A percentile compares a stretch with the other conserved stretches of the same genome.
Conservation (phyloP, 1,140 invertebrate species). For the Homarus americanus region DNA sequence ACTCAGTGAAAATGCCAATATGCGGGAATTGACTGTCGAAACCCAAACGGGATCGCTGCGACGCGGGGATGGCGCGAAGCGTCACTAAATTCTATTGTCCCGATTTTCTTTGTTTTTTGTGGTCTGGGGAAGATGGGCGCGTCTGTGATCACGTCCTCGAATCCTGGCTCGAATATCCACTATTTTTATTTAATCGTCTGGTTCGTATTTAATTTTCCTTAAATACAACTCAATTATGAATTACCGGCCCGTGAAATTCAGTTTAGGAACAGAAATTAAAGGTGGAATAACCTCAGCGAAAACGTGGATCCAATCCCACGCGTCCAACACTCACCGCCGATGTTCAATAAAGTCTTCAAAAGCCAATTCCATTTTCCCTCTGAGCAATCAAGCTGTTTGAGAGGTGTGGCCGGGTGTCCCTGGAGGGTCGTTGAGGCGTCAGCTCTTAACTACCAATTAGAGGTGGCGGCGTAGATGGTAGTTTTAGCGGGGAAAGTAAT, state of each 20-base stretch:
- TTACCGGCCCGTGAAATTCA: no score
- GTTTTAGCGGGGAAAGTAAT: slow-evolving; percentile 36
- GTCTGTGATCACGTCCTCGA: no score
- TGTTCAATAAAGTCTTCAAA: slow-evolving; percentile 9
- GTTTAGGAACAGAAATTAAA: no score
- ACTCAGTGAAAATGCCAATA: slow-evolving; percentile 59
- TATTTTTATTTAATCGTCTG: no score
- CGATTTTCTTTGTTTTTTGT: slow-evolving; percentile 35
- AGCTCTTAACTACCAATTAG: slow-evolving; percentile 64
- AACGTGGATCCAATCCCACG: no score
- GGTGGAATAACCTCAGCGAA: no score
- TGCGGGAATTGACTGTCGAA: slow-evolving; percentile 60
- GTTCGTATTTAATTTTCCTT: no score
- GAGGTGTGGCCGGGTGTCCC: slow-evolving; percentile 48
- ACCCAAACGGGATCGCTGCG: slow-evolving; percentile 32
- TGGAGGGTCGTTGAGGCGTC: slow-evolving; percentile 48
- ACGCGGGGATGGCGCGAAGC: background rate
- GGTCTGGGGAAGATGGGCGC: background rate
- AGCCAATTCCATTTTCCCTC: slow-evolving; percentile 47
- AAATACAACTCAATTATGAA: no score
- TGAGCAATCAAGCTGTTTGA: slow-evolving; percentile 64
- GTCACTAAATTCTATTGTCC: slow-evolving; percentile 44
- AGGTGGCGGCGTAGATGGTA: slow-evolving; percentile 2
- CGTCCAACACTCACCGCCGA: background rate
- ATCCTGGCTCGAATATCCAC: no score